Base-by-base conservation (phyloP, 2,113 vertebrate genomes). In the Bostrychus sinensis region DNA sequence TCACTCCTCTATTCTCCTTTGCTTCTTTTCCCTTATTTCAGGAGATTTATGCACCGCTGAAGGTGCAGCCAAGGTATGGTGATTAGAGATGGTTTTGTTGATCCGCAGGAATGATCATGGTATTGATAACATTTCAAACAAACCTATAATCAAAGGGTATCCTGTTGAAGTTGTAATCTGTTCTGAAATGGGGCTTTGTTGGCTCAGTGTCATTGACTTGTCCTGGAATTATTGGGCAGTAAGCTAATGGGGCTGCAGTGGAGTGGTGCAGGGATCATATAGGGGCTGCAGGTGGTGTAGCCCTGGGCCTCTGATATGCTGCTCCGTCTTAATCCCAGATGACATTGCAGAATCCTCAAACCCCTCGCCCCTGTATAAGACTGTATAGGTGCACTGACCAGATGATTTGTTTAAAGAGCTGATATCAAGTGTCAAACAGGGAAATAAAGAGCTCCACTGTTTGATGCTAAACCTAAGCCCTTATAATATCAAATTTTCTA, bases 121-220 rank as follows among this genome's bases (percentile, higher is more conserved):
- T 89, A 91, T 91, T 82, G 81, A 92, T 92, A 92, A 90, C 79
- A 85, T 91, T 92, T 92, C 88, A 92, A 92, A 89, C 89, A 90
- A 90, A 86, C 84, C 89, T 75, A 71, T 79, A 90, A 91, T 91
- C 75, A 85, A 93, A 92, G 89, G 88, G 75, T 89, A 90, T 92
- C 85, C 87, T 93, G 86, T 92, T 89, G 69, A 74, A 85, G 67
- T 88, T 88, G 86, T 92, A 90, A 92, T 91, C 85, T 92, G 84
- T 76, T 78, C 86, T 93, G 88, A 92, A 92, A 87, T 66, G 75
- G 70, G 77, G 66, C 89, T 89, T 93, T 93, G 86, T 92, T 85
- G 69, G 71, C 66, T 72, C 77, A 53, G 63, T 82, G 72, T 83
- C 72, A 77, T 89, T 92, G 88, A 84, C 91, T 90, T 87, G 84